Conservation (phyloP, 2,888 invertebrate species). For the Linnaemya tessellans region DNA sequence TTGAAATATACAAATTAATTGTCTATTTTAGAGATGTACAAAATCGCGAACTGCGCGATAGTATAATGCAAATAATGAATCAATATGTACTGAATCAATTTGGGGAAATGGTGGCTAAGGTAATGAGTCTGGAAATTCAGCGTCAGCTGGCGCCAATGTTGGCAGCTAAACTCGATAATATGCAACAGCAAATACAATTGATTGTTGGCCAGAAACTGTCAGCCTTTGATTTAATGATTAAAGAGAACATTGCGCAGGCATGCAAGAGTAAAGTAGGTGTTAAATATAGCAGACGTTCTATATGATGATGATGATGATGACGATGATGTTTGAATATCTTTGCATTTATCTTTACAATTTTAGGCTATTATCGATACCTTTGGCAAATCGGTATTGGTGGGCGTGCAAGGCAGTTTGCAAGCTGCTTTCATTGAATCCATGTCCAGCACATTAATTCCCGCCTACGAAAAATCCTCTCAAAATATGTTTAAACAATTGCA, state of each 20-base stretch:
- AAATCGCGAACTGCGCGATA: slow-evolving; percentile 84
- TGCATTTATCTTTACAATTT: slow-evolving; percentile 66
- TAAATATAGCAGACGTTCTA: background rate
- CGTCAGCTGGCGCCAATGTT: slow-evolving; percentile 85
- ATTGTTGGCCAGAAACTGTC: slow-evolving; percentile 89
- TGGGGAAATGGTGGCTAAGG: slow-evolving; percentile 85
- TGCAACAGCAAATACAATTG: slow-evolving; percentile 89
- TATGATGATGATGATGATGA: background rate
- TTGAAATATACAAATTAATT: background rate
- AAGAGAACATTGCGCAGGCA: slow-evolving; percentile 91
- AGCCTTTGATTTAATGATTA: slow-evolving; percentile 89
- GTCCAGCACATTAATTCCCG: slow-evolving; percentile 90
- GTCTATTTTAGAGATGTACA: slow-evolving; percentile 81
- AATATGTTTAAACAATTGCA: slow-evolving; percentile 95
- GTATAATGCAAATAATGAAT: slow-evolving; percentile 84
- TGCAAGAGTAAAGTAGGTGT: slow-evolving; percentile 88
- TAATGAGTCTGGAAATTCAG: slow-evolving; percentile 85
- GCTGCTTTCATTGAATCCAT: slow-evolving; percentile 91
- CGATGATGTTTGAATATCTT: background rate
- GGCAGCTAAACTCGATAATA: slow-evolving; percentile 86
- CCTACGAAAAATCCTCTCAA: slow-evolving; percentile 93
- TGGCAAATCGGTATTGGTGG: slow-evolving; percentile 87
- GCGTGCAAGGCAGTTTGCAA: slow-evolving; percentile 90
- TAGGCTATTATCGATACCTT: slow-evolving; percentile 91
- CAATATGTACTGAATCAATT: slow-evolving; percentile 84